Conservation (phyloP, 23 tunicate genomes). For the Phallusia fumigata region DNA sequence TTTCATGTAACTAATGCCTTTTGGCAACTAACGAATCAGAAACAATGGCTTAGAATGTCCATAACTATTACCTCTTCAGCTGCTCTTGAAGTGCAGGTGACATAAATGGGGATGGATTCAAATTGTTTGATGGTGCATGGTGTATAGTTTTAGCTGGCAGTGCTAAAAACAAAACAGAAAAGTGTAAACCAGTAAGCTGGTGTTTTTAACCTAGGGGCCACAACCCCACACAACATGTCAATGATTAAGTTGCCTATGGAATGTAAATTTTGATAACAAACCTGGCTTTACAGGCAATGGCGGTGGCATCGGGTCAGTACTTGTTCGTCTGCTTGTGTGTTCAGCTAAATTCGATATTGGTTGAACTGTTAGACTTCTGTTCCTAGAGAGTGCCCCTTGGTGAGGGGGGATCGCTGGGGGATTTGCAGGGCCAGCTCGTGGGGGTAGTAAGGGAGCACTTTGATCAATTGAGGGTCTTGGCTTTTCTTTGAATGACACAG, state of each 20-base stretch:
- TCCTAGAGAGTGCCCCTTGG: slow-evolving; percentile 16
- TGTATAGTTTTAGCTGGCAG: background rate
- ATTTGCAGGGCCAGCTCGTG: background rate
- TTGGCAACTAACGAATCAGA: background rate
- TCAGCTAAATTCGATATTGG: slow-evolving; percentile 4
- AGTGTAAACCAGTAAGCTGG: background rate
- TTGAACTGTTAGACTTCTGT: slow-evolving; percentile 26
- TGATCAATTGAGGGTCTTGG: background rate
- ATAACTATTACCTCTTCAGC: background rate
- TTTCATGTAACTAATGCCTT: background rate
- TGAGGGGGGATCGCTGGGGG: slow-evolving; percentile 61
- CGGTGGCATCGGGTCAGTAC: slow-evolving; percentile 28
- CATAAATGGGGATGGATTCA: background rate
- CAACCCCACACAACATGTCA: too few species aligned
- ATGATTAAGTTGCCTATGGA: too few species aligned
- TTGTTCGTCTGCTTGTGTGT: background rate
- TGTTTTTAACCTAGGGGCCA: too few species aligned
- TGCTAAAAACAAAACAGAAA: background rate
- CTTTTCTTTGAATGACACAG: slow-evolving; percentile 65
- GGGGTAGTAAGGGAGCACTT: slow-evolving; percentile 16
- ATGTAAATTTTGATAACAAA: background rate
- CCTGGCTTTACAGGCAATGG: slow-evolving; percentile 49
- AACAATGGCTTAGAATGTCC: background rate
- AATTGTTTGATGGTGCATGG: slow-evolving; percentile 5
- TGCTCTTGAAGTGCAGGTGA: slow-evolving; percentile 1